Conservation (phyloP, 2,888 invertebrate genomes). For the Loripinus fragilis region DNA sequence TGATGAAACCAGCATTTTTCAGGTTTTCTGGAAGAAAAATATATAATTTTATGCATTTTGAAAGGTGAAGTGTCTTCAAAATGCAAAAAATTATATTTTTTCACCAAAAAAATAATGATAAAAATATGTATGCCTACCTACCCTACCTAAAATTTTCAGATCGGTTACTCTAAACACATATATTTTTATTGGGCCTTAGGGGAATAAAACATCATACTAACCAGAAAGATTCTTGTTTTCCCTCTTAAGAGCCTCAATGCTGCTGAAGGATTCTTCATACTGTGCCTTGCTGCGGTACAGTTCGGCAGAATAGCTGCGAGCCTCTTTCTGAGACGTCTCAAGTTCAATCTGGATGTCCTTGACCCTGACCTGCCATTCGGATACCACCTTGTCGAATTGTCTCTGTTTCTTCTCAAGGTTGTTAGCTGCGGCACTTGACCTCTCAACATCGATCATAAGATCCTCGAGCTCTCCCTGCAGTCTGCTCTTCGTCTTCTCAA, state of each 20-base stretch:
- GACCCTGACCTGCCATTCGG: slow-evolving; percentile 99
- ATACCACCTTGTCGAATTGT: slow-evolving; percentile 99
- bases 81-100: no score
- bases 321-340: slow-evolving; percentile 99
- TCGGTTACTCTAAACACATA: no score
- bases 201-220: slow-evolving; percentile 48
- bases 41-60: no score
- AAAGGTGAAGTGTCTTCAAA: no score
- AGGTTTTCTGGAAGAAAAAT: no score
- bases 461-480: slow-evolving; percentile 99
- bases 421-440: slow-evolving; percentile 88
- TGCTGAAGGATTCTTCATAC: slow-evolving; percentile 98
- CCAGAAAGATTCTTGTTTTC: slow-evolving; percentile 99
- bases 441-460: slow-evolving; percentile 97
- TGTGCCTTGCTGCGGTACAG: slow-evolving; percentile 98
- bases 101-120: no score
- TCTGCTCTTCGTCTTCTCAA: slow-evolving; percentile 99
- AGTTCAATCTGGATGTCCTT: slow-evolving; percentile 94
- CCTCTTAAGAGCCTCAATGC: slow-evolving; percentile 98
- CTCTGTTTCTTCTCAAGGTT: slow-evolving; percentile 99
- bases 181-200: no score
- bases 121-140: no score
- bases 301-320: slow-evolving; percentile 99
- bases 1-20: no score
- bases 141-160: no score